Percentiles rank a stretch among this genome's conserved stretches.
Conservation (phyloP, 2,797 vertebrate species). For the Pseudochaenichthys georgianus region DNA sequence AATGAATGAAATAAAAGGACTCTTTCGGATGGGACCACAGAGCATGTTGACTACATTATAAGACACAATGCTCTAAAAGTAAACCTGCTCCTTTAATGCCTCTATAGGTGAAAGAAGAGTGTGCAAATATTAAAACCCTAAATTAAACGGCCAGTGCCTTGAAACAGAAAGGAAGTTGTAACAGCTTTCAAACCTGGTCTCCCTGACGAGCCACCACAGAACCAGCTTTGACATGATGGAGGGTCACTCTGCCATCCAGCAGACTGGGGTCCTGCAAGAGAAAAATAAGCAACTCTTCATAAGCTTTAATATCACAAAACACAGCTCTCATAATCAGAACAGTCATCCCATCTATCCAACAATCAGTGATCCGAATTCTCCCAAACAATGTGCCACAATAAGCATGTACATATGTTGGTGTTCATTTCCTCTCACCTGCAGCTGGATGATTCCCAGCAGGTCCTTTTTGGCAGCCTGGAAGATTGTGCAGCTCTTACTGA, state of each 20-base stretch:
- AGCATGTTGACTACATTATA: not conserved
- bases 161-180: not conserved
- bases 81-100: not conserved
- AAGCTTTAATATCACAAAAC: not conserved
- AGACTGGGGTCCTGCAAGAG: constrained; percentile 86
- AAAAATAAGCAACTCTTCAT: not conserved
- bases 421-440: constrained; percentile 85
- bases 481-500: constrained; percentile 85
- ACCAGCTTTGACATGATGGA: constrained; percentile 94
- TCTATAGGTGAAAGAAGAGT: not conserved
- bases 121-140: not conserved
- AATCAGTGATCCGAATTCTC: not conserved
- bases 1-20: not conserved
- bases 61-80: not conserved
- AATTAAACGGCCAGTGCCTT: not conserved
- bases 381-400: not conserved
- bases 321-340: not conserved
- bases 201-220: constrained; percentile 94
- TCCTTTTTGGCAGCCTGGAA: constrained; percentile 93
- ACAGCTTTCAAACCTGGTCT: constrained; percentile 90
- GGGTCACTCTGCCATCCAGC: constrained; percentile 90
- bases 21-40: not conserved
- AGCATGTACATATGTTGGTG: not conserved
- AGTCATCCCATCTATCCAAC: not conserved
- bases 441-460: constrained; percentile 91